A percentile compares a stretch with the other conserved stretches of the same genome.
Conservation (phyloP, 2,113 vertebrate genomes). For the Polypterus senegalus region DNA sequence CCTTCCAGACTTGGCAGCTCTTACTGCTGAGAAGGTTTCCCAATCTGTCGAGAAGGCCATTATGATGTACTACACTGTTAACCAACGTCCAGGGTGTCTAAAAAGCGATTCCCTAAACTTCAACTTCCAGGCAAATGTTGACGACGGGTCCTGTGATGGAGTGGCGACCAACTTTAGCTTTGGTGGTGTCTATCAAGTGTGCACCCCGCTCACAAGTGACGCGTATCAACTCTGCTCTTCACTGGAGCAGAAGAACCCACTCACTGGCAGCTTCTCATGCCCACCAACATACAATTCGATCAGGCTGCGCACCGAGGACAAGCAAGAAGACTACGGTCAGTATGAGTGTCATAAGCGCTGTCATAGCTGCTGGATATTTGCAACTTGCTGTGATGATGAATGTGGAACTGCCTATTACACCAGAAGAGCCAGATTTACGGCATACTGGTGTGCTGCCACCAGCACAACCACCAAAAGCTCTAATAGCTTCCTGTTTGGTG, state of each 20-base stretch:
- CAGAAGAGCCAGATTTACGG: constrained; percentile 44
- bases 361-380: constrained; percentile 23
- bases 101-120: constrained; percentile 58
- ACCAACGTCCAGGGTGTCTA: constrained; percentile 68
- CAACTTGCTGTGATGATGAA: constrained; percentile 35
- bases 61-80: constrained; percentile 65
- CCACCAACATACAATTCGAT: constrained; percentile 35
- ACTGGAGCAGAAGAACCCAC: constrained; percentile 62
- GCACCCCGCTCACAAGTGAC: constrained; percentile 28
- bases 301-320: constrained; percentile 49
- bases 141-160: constrained; percentile 65
- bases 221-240: constrained; percentile 36
- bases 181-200: constrained; percentile 70
- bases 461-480: not conserved
- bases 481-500: too few relatives aligned
- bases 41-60: constrained; percentile 43
- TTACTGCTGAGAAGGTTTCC: constrained; percentile 54
- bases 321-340: constrained; percentile 54
- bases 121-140: constrained; percentile 74
- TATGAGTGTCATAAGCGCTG: constrained; percentile 45
- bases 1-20: constrained; percentile 59
- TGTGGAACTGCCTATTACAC: constrained; percentile 56
- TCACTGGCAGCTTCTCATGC: constrained; percentile 61
- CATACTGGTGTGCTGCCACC: constrained; percentile 59
- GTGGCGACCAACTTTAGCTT: constrained; percentile 66